phyloP scores from a whole-genome alignment of 2,797 vertebrate genomes.

The Neosalanx taihuensis region DNA sequence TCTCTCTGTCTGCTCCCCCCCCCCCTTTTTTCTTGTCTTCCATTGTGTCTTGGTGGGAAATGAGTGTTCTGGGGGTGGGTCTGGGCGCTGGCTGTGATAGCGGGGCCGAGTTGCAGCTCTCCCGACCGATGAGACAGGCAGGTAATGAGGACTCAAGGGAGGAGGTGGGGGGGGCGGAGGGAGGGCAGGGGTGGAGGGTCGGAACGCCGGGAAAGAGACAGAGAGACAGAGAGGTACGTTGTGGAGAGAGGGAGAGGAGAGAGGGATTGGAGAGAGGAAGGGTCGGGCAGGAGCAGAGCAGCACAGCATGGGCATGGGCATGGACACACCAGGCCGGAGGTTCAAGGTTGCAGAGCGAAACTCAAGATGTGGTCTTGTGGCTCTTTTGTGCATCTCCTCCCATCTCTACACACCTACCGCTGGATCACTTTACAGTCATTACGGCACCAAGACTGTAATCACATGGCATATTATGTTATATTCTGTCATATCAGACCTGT shows the following conservation, averaged over 20 bases:
- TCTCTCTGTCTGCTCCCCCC: background rate
- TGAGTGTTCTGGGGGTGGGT: background rate
- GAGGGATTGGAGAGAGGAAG: background rate
- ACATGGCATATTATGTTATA: no score
- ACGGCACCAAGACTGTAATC: no score
- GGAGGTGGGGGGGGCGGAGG: background rate
- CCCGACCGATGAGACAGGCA: background rate
- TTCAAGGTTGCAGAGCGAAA: background rate
- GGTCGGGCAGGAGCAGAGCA: background rate
- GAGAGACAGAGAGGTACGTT: background rate
- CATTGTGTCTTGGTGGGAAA: slow-evolving; percentile 3
- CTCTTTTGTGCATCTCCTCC: no score
- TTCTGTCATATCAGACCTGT: background rate
- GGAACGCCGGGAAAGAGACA: background rate
- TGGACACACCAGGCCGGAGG: no score
- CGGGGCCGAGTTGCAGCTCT: background rate
- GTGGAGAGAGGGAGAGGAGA: background rate
- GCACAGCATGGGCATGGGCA: background rate
- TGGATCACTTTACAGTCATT: no score
- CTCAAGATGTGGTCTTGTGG: background rate
- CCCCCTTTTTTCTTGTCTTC: no score
- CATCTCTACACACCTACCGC: no score
- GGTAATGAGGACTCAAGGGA: slow-evolving; percentile 23
- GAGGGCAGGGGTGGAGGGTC: background rate
- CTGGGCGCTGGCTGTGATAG: background rate